phyloP scores from a whole-genome alignment of 1,140 invertebrate species.

The Belonocnema kinseyi region DNA sequence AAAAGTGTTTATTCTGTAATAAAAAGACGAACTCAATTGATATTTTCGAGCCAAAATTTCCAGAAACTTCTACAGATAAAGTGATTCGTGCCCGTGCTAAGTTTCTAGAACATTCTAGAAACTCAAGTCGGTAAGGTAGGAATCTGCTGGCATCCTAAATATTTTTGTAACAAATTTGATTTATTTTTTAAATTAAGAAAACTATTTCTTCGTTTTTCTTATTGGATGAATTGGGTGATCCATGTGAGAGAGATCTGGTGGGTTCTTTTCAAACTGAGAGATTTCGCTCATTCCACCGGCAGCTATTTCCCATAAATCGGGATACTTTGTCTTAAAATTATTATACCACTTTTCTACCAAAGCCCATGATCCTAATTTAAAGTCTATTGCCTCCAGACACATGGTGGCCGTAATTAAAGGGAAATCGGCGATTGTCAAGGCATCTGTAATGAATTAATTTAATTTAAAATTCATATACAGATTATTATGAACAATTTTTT shows the following conservation, averaged over 20 bases:
- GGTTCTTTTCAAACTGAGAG: constrained; percentile 80
- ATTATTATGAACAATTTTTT: too few relatives aligned
- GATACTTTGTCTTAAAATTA: constrained; percentile 81
- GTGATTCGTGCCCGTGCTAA: too few relatives aligned
- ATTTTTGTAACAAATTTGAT: too few relatives aligned
- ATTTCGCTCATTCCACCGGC: constrained; percentile 81
- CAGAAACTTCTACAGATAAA: too few relatives aligned
- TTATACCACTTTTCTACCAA: constrained; percentile 81
- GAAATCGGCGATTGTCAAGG: constrained; percentile 85
- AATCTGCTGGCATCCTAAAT: too few relatives aligned
- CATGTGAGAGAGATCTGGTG: constrained; percentile 81
- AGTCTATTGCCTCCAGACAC: constrained; percentile 83
- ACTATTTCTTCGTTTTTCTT: constrained; percentile 66
- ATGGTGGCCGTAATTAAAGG: constrained; percentile 82
- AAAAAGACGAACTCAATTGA: too few relatives aligned
- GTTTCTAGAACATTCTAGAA: too few relatives aligned
- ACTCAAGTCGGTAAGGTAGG: too few relatives aligned
- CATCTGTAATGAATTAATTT: constrained; percentile 67
- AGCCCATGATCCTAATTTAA: constrained; percentile 76
- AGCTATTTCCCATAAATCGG: constrained; percentile 82
- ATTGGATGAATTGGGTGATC: constrained; percentile 84
- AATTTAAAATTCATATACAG: too few relatives aligned
- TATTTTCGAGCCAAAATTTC: too few relatives aligned
- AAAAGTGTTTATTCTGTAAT: too few relatives aligned
- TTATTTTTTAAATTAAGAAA: neutral